phyloP scores from a whole-genome alignment of 1,140 invertebrate species.

The Agrilus planipennis region DNA sequence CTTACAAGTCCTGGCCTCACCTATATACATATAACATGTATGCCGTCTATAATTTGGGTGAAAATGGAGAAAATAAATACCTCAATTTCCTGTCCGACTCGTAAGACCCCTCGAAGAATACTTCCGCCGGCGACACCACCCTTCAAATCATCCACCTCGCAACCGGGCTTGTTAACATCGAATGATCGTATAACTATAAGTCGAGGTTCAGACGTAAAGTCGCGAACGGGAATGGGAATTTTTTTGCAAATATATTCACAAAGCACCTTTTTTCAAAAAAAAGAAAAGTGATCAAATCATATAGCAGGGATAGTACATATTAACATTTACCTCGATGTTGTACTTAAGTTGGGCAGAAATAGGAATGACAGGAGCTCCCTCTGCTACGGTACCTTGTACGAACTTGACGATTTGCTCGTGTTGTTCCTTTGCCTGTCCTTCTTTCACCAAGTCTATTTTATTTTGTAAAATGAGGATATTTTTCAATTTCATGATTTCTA shows the following conservation, averaged over 20 bases:
- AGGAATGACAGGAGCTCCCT: conserved; percentile 95
- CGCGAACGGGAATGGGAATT: conserved; percentile 89
- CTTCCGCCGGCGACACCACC: conserved; percentile 98
- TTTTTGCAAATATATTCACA: conserved; percentile 98
- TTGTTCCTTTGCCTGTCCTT: conserved; percentile 96
- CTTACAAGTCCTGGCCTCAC: conserved; percentile 92
- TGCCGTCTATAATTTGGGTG: not conserved
- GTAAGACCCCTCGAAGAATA: conserved; percentile 89
- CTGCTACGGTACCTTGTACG: conserved; percentile 98
- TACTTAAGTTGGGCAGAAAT: conserved; percentile 99
- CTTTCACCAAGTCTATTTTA: conserved; percentile 98
- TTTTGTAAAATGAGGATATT: conserved; percentile 98
- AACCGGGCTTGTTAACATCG: conserved; percentile 99
- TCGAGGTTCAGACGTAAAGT: conserved; percentile 91
- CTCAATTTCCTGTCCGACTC: conserved; percentile 62
- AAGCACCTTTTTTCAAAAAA: too few relatives aligned
- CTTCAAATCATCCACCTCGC: conserved; percentile 95
- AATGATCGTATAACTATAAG: conserved; percentile 98
- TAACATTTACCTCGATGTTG: conserved; percentile 78
- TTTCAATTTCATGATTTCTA: conserved; percentile 99
- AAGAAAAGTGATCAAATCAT: too few relatives aligned
- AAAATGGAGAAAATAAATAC: conserved; percentile 22
- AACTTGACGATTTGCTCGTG: conserved; percentile 98
- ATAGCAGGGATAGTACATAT: too few relatives aligned
- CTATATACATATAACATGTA: conserved; percentile 42